Conservation (phyloP, 2,797 vertebrate species). For the Geotria australis region DNA sequence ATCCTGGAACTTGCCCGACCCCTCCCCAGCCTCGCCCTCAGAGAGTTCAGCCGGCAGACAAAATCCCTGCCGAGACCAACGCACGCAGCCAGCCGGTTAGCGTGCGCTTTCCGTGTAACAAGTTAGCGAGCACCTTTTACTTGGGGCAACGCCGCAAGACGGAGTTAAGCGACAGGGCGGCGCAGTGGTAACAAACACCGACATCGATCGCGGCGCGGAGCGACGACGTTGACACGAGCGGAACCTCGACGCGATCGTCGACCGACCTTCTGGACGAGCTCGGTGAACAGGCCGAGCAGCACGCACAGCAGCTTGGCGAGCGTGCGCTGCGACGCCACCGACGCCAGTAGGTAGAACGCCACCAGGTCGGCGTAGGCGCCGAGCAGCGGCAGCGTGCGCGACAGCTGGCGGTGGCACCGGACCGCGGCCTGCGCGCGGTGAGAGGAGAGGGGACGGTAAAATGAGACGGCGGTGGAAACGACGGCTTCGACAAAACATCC, state of each 20-base stretch:
- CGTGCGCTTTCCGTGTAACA: no score
- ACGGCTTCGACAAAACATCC: neutral
- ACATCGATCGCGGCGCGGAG: no score
- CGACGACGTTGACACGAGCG: no score
- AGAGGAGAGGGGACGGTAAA: neutral
- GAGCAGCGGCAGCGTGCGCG: slow-evolving; percentile 43
- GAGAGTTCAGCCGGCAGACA: slow-evolving; percentile 63
- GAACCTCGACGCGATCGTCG: no score
- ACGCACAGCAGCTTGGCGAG: slow-evolving; percentile 61
- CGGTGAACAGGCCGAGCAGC: slow-evolving; percentile 45
- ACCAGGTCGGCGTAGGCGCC: slow-evolving; percentile 39
- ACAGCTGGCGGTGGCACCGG: slow-evolving; percentile 28
- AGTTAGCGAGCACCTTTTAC: no score
- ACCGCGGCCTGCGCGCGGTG: slow-evolving; percentile 22
- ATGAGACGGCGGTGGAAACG: neutral
- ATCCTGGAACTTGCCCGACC: slow-evolving; percentile 58
- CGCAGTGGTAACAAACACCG: no score
- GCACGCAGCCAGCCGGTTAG: neutral
- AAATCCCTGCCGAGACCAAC: slow-evolving; percentile 30
- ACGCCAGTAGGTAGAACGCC: slow-evolving; percentile 40
- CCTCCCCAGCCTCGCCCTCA: slow-evolving; percentile 38
- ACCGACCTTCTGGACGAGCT: slow-evolving; percentile 60
- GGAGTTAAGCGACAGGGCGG: no score
- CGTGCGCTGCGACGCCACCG: slow-evolving; percentile 44
- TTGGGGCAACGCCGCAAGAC: no score